Evolutionary conservation across 2,113 vertebrate species (phyloP), one percentile per base, ranked within the genome.

Genomic region (Erythrocercus mccallii): DNA sequence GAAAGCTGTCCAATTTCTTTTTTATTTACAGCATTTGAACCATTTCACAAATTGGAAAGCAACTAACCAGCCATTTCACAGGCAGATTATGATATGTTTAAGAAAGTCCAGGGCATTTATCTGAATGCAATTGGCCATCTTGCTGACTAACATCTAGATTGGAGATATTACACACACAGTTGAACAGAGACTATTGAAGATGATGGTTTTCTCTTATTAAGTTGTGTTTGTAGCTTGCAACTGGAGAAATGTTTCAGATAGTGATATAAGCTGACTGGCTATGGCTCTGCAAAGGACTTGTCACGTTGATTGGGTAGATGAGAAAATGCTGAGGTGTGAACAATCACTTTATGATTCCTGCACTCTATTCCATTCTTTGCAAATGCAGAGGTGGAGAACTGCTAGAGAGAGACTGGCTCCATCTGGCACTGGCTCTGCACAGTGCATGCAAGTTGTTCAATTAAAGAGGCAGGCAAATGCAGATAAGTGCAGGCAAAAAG

Each of bases 21-120:
- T 95, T 97, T 96, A 97, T 97, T 97, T 96, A 96, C 76, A 93
- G 68, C 45, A 57, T 93, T 95, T 95, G 94, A 97, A 90, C 87
- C 86, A 83, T 97, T 97, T 97, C 77, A 95, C 88, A 97, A 96
- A 97, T 96, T 96, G 92, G 93, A 97, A 97, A 92, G 77, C 86
- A 97, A 69, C 83, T 86, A 94, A 94, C 70, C 88, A 96, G 56
- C 70, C 86, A 88, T 97, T 97, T 96, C 72, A 68, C 92, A 87
- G 95, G 95, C 95, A 96, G 88, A 96, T 94, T 97, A 95, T 96
- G 96, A 78, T 93, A 85, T 90, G 82, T 97, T 97, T 97, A 97
- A 96, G 84, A 84, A 88, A 90, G 84, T 70, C 82, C 90, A 66
- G 76, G 71, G 78, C 69, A 76, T 92, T 97, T 97, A 87, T 94